A percentile compares a stretch with the other conserved stretches of the same genome.
These are phyloP conservation scores for Idaea aversata DNA, from an alignment of 2,888 invertebrate species.

Conservation along the genomic window DNA sequence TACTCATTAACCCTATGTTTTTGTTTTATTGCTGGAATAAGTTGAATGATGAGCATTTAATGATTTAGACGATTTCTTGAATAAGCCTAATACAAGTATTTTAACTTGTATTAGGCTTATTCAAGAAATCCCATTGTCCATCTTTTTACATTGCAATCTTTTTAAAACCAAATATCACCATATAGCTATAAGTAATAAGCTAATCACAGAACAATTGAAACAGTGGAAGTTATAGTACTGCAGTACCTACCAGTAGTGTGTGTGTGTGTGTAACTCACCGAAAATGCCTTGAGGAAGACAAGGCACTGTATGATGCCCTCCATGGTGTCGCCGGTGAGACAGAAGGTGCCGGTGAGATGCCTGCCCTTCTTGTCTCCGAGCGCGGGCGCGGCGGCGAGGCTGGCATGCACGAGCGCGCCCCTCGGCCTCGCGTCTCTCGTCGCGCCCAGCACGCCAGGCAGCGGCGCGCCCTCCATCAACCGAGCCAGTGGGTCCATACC, in stretches of 20 bases:
- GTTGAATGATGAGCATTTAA: background rate
- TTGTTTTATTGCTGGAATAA: background rate
- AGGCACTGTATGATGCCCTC: constrained; percentile 96
- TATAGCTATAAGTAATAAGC: too few relatives aligned
- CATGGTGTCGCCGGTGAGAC: constrained; percentile 94
- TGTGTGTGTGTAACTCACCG: constrained; percentile 83
- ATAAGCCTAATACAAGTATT: background rate
- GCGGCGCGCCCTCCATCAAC: constrained; percentile 87
- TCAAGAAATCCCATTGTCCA: background rate
- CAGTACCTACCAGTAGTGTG: too few relatives aligned
- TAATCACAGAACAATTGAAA: too few relatives aligned
- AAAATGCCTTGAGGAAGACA: constrained; percentile 94
- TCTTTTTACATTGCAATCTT: background rate
- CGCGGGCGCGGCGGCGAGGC: constrained; percentile 86
- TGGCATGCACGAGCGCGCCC: constrained; percentile 89
- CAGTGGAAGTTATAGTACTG: too few relatives aligned
- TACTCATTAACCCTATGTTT: background rate
- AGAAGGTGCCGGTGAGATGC: constrained; percentile 93
- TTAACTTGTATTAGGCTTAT: background rate
- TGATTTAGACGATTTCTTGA: background rate
- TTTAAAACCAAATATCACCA: too few relatives aligned
- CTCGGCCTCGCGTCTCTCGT: constrained; percentile 80
- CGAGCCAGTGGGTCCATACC: constrained; percentile 91
- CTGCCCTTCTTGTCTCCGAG: constrained; percentile 86
- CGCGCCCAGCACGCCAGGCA: constrained; percentile 80